phyloP scores from a whole-genome alignment of 2,888 invertebrate species.

The Beris chalybata region DNA sequence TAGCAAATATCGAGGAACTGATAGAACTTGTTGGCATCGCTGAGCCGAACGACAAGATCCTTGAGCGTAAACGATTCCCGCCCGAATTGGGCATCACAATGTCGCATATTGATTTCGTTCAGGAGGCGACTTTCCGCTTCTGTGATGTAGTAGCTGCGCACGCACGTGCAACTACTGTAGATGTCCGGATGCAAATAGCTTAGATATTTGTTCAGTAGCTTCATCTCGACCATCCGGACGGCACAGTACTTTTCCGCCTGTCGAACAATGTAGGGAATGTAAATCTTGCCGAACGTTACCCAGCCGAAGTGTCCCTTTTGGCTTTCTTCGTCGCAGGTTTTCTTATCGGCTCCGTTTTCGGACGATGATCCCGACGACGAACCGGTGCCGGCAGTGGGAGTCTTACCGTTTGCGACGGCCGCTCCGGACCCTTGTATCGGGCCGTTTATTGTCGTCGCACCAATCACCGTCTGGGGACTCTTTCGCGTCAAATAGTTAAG shows the following conservation, averaged over 20 bases:
- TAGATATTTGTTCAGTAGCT: constrained; percentile 85
- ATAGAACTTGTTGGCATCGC: constrained; percentile 88
- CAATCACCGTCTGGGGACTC: constrained; percentile 42
- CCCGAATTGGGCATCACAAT: constrained; percentile 89
- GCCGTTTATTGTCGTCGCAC: constrained; percentile 12
- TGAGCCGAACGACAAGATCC: constrained; percentile 85
- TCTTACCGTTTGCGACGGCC: constrained; percentile 42
- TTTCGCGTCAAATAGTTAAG: constrained; percentile 64
- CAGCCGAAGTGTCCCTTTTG: constrained; percentile 86
- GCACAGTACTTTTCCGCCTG: constrained; percentile 85
- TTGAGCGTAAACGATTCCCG: constrained; percentile 83
- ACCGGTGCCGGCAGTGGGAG: constrained; percentile 39
- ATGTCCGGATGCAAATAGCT: constrained; percentile 87
- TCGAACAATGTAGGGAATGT: constrained; percentile 87
- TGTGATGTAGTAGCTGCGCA: constrained; percentile 90
- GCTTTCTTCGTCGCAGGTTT: constrained; percentile 69
- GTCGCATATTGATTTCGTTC: constrained; percentile 90
- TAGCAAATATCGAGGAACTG: constrained; percentile 88
- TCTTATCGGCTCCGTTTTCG: constrained; percentile 49
- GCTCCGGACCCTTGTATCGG: constrained; percentile 51
- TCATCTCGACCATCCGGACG: constrained; percentile 92
- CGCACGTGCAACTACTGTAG: constrained; percentile 87
- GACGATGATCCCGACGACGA: constrained; percentile 43
- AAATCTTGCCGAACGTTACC: constrained; percentile 81
- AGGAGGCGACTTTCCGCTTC: constrained; percentile 86